phyloP scores from a whole-genome alignment of 2,888 invertebrate species.

The Drosophila lacicola region DNA sequence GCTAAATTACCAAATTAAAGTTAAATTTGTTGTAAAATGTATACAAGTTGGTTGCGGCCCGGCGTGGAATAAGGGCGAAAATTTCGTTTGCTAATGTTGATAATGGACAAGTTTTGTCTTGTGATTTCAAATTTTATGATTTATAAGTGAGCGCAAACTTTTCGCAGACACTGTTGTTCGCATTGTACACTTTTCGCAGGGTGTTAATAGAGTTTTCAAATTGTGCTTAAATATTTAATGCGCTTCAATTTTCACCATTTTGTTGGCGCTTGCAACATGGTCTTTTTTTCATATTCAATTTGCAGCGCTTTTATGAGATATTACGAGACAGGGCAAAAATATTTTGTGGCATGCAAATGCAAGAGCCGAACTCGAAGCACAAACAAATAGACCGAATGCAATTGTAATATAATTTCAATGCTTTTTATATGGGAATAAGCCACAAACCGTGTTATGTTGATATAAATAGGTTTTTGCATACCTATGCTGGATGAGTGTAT shows the following conservation, averaged over 20 bases:
- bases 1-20: slow-evolving; percentile 73
- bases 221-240: slow-evolving; percentile 60
- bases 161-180: slow-evolving; percentile 14
- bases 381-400: slow-evolving; percentile 36
- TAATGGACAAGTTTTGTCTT: slow-evolving; percentile 71
- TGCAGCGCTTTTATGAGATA: slow-evolving; percentile 25
- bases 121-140: slow-evolving; percentile 59
- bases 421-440: slow-evolving; percentile 23
- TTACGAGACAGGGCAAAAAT: slow-evolving; percentile 20
- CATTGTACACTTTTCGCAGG: slow-evolving; percentile 11
- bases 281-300: slow-evolving; percentile 28
- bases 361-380: slow-evolving; percentile 3
- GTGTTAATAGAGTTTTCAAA: slow-evolving; percentile 58
- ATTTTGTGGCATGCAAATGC: slow-evolving; percentile 16
- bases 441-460: slow-evolving; percentile 59
- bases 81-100: slow-evolving; percentile 44
- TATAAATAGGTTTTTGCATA: slow-evolving; percentile 58
- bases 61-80: background rate
- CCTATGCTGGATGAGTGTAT: slow-evolving; percentile 10
- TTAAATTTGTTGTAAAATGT: slow-evolving; percentile 76
- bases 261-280: slow-evolving; percentile 2
- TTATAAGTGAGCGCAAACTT: slow-evolving; percentile 55
- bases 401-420: slow-evolving; percentile 53
- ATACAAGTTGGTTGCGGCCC: slow-evolving; percentile 36
- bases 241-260: slow-evolving; percentile 19